Conservation (phyloP, 2,113 vertebrate genomes). For the Podocnemis expansa region DNA sequence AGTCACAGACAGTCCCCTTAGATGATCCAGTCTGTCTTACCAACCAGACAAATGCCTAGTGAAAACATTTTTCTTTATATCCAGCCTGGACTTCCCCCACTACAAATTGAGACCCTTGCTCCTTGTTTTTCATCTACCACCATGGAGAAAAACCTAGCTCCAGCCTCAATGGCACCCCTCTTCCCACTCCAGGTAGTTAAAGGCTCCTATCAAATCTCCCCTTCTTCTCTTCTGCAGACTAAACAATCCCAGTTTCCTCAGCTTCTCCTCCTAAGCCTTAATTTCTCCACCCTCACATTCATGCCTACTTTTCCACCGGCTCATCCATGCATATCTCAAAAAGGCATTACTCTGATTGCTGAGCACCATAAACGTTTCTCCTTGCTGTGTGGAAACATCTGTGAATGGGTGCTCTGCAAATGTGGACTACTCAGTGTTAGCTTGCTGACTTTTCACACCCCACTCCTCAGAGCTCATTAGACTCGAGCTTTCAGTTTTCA, state of each 20-base stretch:
- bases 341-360: not conserved
- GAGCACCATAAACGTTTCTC: not conserved
- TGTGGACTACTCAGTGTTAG: not conserved
- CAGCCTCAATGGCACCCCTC: too few species aligned
- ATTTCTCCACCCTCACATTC: conserved; percentile 32
- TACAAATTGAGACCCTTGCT: too few species aligned
- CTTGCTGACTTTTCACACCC: not conserved
- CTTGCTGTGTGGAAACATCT: conserved; percentile 5
- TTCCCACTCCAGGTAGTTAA: too few species aligned
- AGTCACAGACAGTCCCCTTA: not conserved
- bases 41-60: not conserved
- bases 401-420: conserved; percentile 22
- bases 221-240: too few species aligned
- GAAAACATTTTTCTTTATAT: not conserved
- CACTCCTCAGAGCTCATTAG: not conserved
- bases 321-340: conserved; percentile 33
- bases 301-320: conserved; percentile 33
- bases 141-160: too few species aligned
- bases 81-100: too few species aligned
- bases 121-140: too few species aligned
- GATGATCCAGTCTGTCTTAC: too few species aligned
- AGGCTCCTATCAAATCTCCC: too few species aligned
- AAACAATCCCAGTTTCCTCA: too few species aligned
- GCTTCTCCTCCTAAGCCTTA: not conserved
- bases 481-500: not conserved